Conservation (phyloP, 2,113 vertebrate species). For the Setophaga kirtlandii region DNA sequence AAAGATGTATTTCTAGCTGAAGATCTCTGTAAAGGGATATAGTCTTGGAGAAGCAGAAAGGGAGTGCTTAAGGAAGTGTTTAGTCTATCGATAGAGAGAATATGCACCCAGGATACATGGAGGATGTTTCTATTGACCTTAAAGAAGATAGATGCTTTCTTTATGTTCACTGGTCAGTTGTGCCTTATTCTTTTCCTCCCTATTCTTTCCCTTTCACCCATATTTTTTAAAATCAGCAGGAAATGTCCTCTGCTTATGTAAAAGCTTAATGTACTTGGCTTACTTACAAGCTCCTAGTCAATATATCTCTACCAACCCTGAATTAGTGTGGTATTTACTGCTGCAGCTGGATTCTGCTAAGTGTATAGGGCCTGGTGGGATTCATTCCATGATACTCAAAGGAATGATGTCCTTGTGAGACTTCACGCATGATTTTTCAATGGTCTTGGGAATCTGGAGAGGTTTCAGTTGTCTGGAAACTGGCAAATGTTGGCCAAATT, state of each 20-base stretch:
- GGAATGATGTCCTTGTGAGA: not conserved
- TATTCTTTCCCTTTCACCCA: not conserved
- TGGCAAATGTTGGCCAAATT: not conserved
- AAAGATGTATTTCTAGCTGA: not conserved
- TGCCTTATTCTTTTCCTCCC: not conserved
- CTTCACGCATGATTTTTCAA: not conserved
- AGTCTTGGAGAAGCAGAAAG: not conserved
- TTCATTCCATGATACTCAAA: not conserved
- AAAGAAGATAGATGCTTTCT: not conserved
- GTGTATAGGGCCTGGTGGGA: not conserved
- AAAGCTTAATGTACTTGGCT: not conserved
- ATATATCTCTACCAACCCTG: not conserved
- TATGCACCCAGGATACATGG: not conserved
- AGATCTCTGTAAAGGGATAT: not conserved
- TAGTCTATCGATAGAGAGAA: not conserved
- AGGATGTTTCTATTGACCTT: not conserved
- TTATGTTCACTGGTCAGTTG: not conserved
- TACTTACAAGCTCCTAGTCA: not conserved
- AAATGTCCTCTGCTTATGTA: not conserved
- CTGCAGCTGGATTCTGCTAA: not conserved
- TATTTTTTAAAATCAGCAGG: not conserved
- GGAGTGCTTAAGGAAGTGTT: not conserved
- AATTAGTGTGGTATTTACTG: not conserved
- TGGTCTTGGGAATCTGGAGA: not conserved
- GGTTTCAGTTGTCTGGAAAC: not conserved